Conservation (phyloP, 2,888 invertebrate species). For the Psococerastis gibbosa region DNA sequence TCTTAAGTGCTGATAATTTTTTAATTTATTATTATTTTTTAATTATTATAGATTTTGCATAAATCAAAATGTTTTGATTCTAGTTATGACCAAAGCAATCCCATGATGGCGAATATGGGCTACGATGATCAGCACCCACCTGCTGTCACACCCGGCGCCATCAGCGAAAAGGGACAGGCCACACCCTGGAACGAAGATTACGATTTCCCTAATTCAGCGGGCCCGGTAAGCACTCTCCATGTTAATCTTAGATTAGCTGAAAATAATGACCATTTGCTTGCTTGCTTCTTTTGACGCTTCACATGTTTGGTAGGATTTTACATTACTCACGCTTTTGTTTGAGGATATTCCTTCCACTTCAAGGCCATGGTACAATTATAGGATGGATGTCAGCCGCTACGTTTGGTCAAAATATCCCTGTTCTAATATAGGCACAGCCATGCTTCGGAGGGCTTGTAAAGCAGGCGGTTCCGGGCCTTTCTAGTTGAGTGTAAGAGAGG, state of each 20-base stretch:
- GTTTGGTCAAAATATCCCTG: too few species aligned
- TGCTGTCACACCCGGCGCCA: conserved; percentile 36
- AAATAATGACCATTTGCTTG: not conserved
- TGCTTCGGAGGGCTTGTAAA: too few species aligned
- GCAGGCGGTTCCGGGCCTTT: too few species aligned
- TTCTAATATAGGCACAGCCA: too few species aligned
- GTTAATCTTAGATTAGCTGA: not conserved
- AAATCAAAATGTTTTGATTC: too few species aligned
- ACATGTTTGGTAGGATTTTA: not conserved
- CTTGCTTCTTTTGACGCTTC: not conserved
- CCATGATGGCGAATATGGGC: conserved; percentile 49
- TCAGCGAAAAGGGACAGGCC: conserved; percentile 36
- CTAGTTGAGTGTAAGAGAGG: too few species aligned
- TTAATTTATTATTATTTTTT: not conserved
- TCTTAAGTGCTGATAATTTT: not conserved
- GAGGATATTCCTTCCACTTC: too few species aligned
- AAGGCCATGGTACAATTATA: too few species aligned
- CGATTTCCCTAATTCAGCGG: conserved; percentile 64
- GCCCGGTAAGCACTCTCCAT: conserved; percentile 40
- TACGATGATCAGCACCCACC: conserved; percentile 42
- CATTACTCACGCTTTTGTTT: too few species aligned
- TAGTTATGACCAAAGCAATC: conserved; percentile 16
- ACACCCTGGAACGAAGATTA: conserved; percentile 56
- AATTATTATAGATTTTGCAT: conserved; percentile 1
- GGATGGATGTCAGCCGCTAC: too few species aligned